These are phyloP conservation scores for human (Homo sapiens) DNA, from an alignment of 2,113 vertebrate genomes.

Conservation along the genomic window GRCh38 chrX:132172501-132173000, in stretches of 20 bases:
- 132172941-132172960: background rate
- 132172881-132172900: background rate
- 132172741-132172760: background rate
- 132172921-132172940: background rate
- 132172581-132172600: background rate
- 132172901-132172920: background rate
- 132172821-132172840: background rate
- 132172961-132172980: background rate
- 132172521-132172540: constrained; percentile 36
- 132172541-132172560: background rate
- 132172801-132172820: background rate
- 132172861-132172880: background rate
- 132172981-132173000: background rate
- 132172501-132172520: background rate
- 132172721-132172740: background rate
- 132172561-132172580: background rate
- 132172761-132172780: constrained; percentile 25
- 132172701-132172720: background rate
- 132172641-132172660: background rate
- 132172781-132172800: background rate
- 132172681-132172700: background rate
- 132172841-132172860: background rate
- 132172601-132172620: background rate
- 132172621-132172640: background rate
- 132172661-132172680: background rate